A percentile compares a stretch with the other conserved stretches of the same genome.
phyloP scores from a whole-genome alignment of 2,113 vertebrate genomes.

The Zootoca vivipara region DNA sequence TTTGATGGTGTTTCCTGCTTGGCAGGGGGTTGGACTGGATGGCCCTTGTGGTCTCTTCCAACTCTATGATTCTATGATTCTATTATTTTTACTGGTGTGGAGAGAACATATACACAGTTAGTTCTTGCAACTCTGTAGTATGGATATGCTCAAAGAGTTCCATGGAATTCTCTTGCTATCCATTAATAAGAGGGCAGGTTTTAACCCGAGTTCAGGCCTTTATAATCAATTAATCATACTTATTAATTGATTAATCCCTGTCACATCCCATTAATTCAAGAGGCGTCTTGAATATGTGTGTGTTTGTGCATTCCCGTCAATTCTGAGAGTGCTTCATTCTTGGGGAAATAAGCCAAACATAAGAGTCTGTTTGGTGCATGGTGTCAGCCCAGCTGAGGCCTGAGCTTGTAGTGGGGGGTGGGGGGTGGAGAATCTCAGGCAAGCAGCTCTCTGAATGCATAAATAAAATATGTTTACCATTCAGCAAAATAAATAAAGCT shows the following conservation, averaged over 20 bases:
- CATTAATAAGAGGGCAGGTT: background rate
- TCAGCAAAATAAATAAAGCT: conserved; percentile 48
- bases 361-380: background rate
- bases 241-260: background rate
- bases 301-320: conserved; percentile 40
- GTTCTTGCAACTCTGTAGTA: background rate
- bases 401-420: conserved; percentile 20
- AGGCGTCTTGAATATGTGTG: conserved; percentile 15
- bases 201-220: background rate
- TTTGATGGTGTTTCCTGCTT: too few relatives aligned
- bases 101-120: too few relatives aligned
- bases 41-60: too few relatives aligned
- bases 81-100: too few relatives aligned
- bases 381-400: conserved; percentile 60
- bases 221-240: background rate
- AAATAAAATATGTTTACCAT: conserved; percentile 70
- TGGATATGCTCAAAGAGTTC: too few relatives aligned
- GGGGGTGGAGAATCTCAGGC: background rate
- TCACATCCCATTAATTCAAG: conserved; percentile 37
- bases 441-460: conserved; percentile 53
- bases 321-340: conserved; percentile 6
- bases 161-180: background rate
- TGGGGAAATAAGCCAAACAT: conserved; percentile 49
- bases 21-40: too few relatives aligned
- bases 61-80: too few relatives aligned